Conservation (phyloP, 2,888 invertebrate species). For the Hedya salicella region DNA sequence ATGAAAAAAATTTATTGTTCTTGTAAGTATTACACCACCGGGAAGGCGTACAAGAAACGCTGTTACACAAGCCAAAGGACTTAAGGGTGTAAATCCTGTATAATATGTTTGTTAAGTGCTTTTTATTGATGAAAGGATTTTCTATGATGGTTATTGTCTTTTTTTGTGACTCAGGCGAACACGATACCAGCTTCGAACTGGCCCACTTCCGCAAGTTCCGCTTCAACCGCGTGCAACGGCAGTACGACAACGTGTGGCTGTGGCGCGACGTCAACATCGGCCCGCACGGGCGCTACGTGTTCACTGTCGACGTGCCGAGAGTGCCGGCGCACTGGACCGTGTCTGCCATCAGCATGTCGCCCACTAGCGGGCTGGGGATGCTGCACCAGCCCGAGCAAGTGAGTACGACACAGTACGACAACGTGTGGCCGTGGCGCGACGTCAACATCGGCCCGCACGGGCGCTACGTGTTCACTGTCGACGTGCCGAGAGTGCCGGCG, state of each 20-base stretch:
- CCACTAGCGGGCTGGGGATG: slow-evolving; percentile 94
- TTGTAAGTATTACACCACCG: too few species aligned
- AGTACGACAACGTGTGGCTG: slow-evolving; percentile 97
- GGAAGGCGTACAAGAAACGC: too few species aligned
- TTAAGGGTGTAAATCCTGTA: too few species aligned
- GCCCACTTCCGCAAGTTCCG: slow-evolving; percentile 91
- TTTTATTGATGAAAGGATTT: too few species aligned
- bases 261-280: slow-evolving; percentile 98
- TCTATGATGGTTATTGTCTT: too few species aligned
- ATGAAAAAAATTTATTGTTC: too few species aligned
- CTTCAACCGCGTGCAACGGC: slow-evolving; percentile 94
- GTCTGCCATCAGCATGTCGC: slow-evolving; percentile 96
- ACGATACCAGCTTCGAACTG: slow-evolving; percentile 88
- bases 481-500: slow-evolving; percentile 91
- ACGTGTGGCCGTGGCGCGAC: slow-evolving; percentile 98
- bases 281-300: slow-evolving; percentile 94
- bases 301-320: slow-evolving; percentile 93
- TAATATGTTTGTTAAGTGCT: too few species aligned
- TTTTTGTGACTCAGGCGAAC: slow-evolving; percentile 72
- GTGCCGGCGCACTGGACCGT: slow-evolving; percentile 96
- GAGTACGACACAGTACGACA: slow-evolving; percentile 92
- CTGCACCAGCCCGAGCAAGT: slow-evolving; percentile 90
- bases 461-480: slow-evolving; percentile 88
- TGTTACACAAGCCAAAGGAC: too few species aligned
- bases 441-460: slow-evolving; percentile 89